Conservation (phyloP, 2,888 invertebrate genomes). For the Eurytoma californica region DNA sequence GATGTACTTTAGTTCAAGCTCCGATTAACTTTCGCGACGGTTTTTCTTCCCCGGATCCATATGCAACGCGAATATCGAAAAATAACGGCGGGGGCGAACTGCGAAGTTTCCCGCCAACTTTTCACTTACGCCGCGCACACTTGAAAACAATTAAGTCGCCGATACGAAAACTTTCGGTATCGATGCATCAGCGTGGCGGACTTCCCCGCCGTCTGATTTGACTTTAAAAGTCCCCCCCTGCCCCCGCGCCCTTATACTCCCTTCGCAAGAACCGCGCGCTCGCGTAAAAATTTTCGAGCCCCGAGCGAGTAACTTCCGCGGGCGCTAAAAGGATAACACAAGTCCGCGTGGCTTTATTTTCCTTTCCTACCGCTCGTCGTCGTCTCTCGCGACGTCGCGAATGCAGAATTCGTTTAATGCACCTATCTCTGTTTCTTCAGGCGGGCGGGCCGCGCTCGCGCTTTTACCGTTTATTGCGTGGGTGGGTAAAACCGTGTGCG, state of each 20-base stretch:
- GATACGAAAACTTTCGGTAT: conserved; percentile 32
- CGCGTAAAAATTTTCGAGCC: conserved; percentile 7
- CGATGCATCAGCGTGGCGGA: conserved; percentile 6
- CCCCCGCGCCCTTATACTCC: too few species aligned
- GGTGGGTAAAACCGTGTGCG: conserved; percentile 59
- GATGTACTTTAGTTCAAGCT: too few species aligned
- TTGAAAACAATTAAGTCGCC: conserved; percentile 35
- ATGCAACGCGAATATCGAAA: too few species aligned
- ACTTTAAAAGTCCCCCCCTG: conserved; percentile 10
- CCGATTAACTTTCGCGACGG: too few species aligned
- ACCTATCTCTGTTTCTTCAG: conserved; percentile 71
- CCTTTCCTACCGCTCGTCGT: neutral
- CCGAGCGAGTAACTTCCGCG: neutral
- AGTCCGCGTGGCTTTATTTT: conserved; percentile 20
- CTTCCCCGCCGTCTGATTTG: conserved; percentile 19
- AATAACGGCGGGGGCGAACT: too few species aligned
- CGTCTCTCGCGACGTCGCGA: conserved; percentile 59
- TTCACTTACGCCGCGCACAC: neutral
- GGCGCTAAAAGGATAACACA: conserved; percentile 25
- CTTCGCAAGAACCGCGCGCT: too few species aligned
- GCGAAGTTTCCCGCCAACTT: too few species aligned
- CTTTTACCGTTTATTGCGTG: conserved; percentile 71
- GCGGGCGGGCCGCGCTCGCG: conserved; percentile 57
- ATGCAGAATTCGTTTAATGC: conserved; percentile 69
- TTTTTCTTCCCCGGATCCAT: too few species aligned